A percentile compares a stretch with the other conserved stretches of the same genome.
phyloP scores from a whole-genome alignment of 2,113 vertebrate genomes.

The Gorsachius goisagi region DNA sequence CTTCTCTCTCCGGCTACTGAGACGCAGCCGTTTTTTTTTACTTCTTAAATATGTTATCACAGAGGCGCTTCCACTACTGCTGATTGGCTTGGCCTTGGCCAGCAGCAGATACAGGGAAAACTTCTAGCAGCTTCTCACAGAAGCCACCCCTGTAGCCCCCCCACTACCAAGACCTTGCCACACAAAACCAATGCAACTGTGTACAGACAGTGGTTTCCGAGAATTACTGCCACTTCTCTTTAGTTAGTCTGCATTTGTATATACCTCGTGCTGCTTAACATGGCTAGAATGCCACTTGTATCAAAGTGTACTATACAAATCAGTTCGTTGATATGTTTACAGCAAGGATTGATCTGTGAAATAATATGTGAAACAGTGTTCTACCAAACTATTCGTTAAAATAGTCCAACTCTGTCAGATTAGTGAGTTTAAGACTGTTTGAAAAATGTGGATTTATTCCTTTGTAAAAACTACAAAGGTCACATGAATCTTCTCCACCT shows the following conservation, averaged over 20 bases:
- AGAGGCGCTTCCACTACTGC: too few relatives aligned
- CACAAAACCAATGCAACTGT: too few relatives aligned
- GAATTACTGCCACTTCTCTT: not conserved
- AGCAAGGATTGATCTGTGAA: not conserved
- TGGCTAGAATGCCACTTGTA: not conserved
- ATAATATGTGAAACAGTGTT: not conserved
- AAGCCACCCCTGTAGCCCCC: too few relatives aligned
- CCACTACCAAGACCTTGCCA: too few relatives aligned
- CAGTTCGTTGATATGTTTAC: not conserved
- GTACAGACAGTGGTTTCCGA: not conserved
- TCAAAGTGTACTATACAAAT: not conserved
- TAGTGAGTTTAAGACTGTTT: not conserved
- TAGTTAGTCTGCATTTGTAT: not conserved
- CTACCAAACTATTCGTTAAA: not conserved
- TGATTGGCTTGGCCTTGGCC: too few relatives aligned
- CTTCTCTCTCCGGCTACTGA: too few relatives aligned
- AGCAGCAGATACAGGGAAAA: too few relatives aligned
- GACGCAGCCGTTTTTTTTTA: too few relatives aligned
- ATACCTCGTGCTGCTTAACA: not conserved
- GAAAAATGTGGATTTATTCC: not conserved
- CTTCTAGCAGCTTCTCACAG: too few relatives aligned
- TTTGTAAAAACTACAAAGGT: not conserved
- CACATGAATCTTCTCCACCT: not conserved
- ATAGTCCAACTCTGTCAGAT: not conserved
- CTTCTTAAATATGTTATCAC: too few relatives aligned